Conservation (phyloP, 92 coral and sea anemone species). For the Epizoanthus illoricatus region DNA sequence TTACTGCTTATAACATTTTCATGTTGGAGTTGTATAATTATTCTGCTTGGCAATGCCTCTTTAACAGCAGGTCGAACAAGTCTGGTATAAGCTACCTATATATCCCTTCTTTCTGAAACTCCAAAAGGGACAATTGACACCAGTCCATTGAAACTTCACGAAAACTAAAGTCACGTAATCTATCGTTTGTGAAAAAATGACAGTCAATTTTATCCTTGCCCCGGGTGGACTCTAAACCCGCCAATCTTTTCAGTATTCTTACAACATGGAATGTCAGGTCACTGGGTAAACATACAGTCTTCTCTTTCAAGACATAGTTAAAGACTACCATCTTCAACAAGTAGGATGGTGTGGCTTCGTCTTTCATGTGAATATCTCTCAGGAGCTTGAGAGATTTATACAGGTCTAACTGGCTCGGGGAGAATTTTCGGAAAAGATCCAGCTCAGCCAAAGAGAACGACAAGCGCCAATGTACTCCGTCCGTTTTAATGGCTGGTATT, state of each 20-base stretch:
- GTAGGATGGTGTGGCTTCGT: constrained; percentile 21
- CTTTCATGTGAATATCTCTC: constrained; percentile 39
- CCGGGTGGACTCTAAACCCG: neutral
- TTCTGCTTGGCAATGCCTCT: too few relatives aligned
- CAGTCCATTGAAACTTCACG: constrained; percentile 15
- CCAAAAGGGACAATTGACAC: constrained; percentile 32
- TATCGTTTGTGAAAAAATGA: neutral
- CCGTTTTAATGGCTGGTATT: constrained; percentile 13
- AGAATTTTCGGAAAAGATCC: constrained; percentile 18
- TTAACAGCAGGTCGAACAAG: too few relatives aligned
- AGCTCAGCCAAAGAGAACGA: constrained; percentile 49
- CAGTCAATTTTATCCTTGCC: neutral
- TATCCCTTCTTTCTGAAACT: constrained; percentile 24
- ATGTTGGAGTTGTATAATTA: too few relatives aligned
- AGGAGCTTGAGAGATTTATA: constrained; percentile 45
- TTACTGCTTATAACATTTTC: too few relatives aligned
- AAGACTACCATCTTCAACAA: constrained; percentile 15
- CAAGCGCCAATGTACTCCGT: constrained; percentile 30
- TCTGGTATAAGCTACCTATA: too few relatives aligned
- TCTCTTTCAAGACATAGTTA: constrained; percentile 31
- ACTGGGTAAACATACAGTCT: neutral
- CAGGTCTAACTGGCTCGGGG: constrained; percentile 1
- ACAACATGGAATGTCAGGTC: constrained; percentile 4
- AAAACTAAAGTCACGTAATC: neutral
- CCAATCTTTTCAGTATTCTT: neutral